These are phyloP conservation scores for Phymorhynchus buccinoides DNA, from an alignment of 1,140 invertebrate species.

Conservation along the genomic window DNA sequence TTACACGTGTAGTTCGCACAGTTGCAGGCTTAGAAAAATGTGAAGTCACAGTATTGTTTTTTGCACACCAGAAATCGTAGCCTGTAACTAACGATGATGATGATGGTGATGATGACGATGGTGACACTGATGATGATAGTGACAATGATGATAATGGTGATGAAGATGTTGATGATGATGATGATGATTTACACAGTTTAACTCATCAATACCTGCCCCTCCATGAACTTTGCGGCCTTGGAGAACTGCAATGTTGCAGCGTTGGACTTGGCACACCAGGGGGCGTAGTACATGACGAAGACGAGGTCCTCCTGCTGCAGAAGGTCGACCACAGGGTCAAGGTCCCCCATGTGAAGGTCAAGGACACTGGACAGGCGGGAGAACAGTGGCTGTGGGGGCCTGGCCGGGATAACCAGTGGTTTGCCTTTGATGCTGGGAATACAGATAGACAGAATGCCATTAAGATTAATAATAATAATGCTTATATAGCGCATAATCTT, in stretches of 20 bases:
- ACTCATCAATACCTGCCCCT: conserved; percentile 77
- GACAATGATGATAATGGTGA: background rate
- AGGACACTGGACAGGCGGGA: conserved; percentile 54
- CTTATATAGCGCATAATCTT: too few relatives aligned
- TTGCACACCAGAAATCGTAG: too few relatives aligned
- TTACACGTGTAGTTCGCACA: too few relatives aligned
- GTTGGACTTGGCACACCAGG: conserved; percentile 89
- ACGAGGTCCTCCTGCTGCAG: conserved; percentile 59
- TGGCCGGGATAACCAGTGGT: conserved; percentile 53
- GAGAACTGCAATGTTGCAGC: conserved; percentile 82
- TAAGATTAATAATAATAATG: too few relatives aligned
- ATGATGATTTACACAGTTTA: too few relatives aligned
- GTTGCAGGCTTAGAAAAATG: too few relatives aligned
- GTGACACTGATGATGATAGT: too few relatives aligned
- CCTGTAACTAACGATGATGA: too few relatives aligned
- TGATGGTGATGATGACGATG: too few relatives aligned
- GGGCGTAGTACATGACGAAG: conserved; percentile 91
- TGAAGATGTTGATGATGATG: too few relatives aligned
- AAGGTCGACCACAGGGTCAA: conserved; percentile 56
- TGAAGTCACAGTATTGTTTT: too few relatives aligned
- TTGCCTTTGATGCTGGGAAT: conserved; percentile 54
- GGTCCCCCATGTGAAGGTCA: conserved; percentile 61
- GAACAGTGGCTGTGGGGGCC: conserved; percentile 60
- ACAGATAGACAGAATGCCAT: too few relatives aligned
- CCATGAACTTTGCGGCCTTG: conserved; percentile 81